These are phyloP conservation scores for Steromphala cineraria DNA, from an alignment of 2,888 invertebrate genomes.

Conservation along the genomic window DNA sequence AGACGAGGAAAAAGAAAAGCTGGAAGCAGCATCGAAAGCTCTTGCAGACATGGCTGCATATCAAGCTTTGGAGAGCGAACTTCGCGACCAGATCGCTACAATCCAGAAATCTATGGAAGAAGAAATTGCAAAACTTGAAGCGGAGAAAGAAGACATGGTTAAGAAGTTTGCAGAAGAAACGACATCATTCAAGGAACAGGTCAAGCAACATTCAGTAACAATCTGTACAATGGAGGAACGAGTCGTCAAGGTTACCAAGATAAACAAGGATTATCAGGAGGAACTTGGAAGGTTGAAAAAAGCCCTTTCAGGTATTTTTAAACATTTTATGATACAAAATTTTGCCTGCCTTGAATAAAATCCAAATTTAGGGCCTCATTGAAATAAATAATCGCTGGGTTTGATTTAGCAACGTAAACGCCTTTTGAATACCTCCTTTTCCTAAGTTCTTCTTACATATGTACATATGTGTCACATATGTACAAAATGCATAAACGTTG, in stretches of 20 bases:
- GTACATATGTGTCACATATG: no score
- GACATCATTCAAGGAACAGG: slow-evolving; percentile 69
- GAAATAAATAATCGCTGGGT: no score
- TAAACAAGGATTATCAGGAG: slow-evolving; percentile 68
- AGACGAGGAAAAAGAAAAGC: slow-evolving; percentile 56
- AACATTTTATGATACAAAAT: no score
- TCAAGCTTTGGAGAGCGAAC: slow-evolving; percentile 53
- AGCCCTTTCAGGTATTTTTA: slow-evolving; percentile 54
- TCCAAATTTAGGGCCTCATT: no score
- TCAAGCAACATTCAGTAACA: slow-evolving; percentile 74
- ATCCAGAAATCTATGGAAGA: slow-evolving; percentile 49
- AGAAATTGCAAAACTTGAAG: slow-evolving; percentile 38
- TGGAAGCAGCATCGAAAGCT: slow-evolving; percentile 59
- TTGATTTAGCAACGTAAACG: no score
- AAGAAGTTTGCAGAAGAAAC: slow-evolving; percentile 58
- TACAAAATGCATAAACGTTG: no score
- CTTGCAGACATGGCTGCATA: slow-evolving; percentile 60
- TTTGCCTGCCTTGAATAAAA: no score
- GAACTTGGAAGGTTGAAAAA: slow-evolving; percentile 62
- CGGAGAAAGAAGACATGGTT: slow-evolving; percentile 49
- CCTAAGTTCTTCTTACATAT: no score
- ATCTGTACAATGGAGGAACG: slow-evolving; percentile 74
- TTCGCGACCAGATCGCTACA: slow-evolving; percentile 53
- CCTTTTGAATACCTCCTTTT: no score
- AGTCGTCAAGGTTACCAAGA: slow-evolving; percentile 68